Percentiles rank a stretch among this genome's conserved stretches.
phyloP scores from a whole-genome alignment of 2,888 invertebrate genomes.

The Gibbula magus region DNA sequence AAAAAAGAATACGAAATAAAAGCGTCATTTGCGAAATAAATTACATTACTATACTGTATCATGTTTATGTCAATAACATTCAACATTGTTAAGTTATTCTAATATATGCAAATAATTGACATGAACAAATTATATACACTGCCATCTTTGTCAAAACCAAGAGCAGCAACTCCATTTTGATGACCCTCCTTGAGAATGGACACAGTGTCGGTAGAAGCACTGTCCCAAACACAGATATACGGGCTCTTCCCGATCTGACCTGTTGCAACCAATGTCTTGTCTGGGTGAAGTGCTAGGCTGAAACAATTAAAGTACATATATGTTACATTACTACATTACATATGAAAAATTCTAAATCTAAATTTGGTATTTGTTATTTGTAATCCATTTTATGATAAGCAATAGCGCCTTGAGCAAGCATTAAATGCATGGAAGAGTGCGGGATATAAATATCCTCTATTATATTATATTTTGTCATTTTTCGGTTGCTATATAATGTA shows the following conservation, averaged over 20 bases:
- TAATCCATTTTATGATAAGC: too few relatives aligned
- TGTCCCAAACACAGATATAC: conserved; percentile 76
- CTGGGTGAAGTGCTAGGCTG: conserved; percentile 75
- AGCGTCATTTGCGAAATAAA: too few relatives aligned
- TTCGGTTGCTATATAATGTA: too few relatives aligned
- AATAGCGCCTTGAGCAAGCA: too few relatives aligned
- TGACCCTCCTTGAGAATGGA: conserved; percentile 76
- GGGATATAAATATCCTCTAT: too few relatives aligned
- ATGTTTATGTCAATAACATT: too few relatives aligned
- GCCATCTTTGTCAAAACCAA: conserved; percentile 74
- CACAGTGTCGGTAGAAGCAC: conserved; percentile 67
- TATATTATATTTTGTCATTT: too few relatives aligned
- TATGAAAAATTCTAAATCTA: not conserved
- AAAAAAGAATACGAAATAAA: too few relatives aligned
- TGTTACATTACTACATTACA: too few relatives aligned
- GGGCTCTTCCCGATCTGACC: conserved; percentile 76
- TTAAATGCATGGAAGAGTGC: too few relatives aligned
- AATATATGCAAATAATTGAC: not conserved
- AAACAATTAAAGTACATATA: conserved; percentile 19
- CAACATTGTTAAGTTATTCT: too few relatives aligned
- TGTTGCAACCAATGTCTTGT: conserved; percentile 73
- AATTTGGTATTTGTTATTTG: not conserved
- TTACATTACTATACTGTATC: too few relatives aligned
- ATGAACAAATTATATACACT: conserved; percentile 47
- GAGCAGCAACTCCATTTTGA: conserved; percentile 72